A percentile compares a stretch with the other conserved stretches of the same genome.
These are phyloP conservation scores for Struthidea cinerea DNA, from an alignment of 2,113 vertebrate species.

Conservation along the genomic window DNA sequence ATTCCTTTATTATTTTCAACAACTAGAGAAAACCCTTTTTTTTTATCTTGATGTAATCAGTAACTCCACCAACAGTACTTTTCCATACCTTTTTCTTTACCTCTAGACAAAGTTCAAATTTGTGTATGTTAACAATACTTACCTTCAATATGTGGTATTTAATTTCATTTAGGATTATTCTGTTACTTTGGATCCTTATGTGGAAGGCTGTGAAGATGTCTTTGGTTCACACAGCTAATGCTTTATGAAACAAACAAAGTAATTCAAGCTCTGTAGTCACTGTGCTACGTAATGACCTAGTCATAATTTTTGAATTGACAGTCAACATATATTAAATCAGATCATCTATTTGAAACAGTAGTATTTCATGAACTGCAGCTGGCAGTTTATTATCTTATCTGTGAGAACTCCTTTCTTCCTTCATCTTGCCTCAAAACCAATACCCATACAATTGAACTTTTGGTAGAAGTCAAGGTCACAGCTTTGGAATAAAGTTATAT, in stretches of 20 bases:
- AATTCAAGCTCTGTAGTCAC: slow-evolving; percentile 35
- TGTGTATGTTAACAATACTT: background rate
- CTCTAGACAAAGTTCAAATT: background rate
- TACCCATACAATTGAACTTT: slow-evolving; percentile 45
- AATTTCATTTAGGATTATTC: slow-evolving; percentile 1
- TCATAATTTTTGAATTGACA: slow-evolving; percentile 66
- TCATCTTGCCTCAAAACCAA: slow-evolving; percentile 17
- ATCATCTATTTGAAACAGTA: slow-evolving; percentile 47
- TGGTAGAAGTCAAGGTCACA: slow-evolving; percentile 40
- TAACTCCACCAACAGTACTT: background rate
- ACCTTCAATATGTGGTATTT: background rate
- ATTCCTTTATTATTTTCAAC: background rate
- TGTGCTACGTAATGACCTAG: slow-evolving; percentile 19
- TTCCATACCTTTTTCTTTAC: background rate
- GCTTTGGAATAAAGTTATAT: slow-evolving; percentile 25
- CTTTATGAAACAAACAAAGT: slow-evolving; percentile 64
- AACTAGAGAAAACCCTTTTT: background rate
- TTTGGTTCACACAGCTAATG: slow-evolving; percentile 3
- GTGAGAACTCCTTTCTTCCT: background rate
- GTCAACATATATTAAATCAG: slow-evolving; percentile 61
- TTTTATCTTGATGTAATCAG: background rate
- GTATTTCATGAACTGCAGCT: slow-evolving; percentile 59
- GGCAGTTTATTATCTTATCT: slow-evolving; percentile 59
- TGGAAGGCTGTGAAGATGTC: background rate
- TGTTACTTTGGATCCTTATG: background rate